A percentile compares a stretch with the other conserved stretches of the same genome.
These are phyloP conservation scores for Hippopotamus amphibius DNA, from an alignment of 2,113 vertebrate genomes.

Conservation along the genomic window DNA sequence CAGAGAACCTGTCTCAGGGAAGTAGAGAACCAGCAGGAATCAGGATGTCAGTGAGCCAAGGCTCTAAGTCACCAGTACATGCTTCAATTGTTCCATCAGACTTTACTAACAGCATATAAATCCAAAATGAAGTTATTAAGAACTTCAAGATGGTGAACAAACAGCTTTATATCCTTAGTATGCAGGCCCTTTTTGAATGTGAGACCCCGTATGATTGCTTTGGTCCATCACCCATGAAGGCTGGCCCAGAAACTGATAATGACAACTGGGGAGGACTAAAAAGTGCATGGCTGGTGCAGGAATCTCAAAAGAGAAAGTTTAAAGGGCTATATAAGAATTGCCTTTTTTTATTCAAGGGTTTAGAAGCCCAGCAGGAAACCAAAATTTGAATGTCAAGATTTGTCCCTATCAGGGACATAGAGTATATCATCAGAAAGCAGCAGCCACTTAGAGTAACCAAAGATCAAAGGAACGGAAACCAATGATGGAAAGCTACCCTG, in stretches of 20 bases:
- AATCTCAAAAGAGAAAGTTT: neutral
- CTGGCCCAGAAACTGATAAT: neutral
- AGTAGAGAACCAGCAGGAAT: neutral
- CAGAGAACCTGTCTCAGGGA: neutral
- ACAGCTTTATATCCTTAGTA: neutral
- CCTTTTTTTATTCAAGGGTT: neutral
- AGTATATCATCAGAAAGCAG: neutral
- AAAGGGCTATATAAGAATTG: neutral
- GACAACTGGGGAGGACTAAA: neutral
- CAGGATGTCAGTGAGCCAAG: neutral
- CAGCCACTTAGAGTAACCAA: neutral
- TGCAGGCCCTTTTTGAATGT: neutral
- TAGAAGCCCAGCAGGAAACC: constrained; percentile 24
- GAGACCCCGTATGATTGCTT: neutral
- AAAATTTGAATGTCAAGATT: neutral
- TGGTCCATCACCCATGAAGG: neutral
- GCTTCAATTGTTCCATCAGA: neutral
- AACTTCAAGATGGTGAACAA: neutral
- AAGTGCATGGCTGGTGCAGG: neutral
- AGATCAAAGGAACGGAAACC: neutral
- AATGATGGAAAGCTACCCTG: neutral
- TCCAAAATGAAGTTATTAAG: neutral
- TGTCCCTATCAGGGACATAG: neutral
- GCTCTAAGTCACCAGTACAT: neutral
- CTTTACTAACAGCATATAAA: neutral